Evolutionary conservation across 2,113 vertebrate species (phyloP).

Genomic region (Lontra canadensis): DNA sequence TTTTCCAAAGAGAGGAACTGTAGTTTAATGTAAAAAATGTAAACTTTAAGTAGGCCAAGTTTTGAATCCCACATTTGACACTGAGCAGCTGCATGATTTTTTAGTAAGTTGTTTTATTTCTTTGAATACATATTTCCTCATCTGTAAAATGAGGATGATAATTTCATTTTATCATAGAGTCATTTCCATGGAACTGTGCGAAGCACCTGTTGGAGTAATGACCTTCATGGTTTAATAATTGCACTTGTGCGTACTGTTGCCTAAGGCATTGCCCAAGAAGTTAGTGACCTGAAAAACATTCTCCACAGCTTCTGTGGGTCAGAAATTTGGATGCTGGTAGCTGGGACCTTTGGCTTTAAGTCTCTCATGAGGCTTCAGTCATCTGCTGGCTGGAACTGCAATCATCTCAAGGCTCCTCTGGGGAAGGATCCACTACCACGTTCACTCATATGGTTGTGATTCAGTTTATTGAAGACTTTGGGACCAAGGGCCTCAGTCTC

Average conservation of each 20-base stretch:
- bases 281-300: background rate
- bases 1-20: background rate
- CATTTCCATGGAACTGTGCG: background rate
- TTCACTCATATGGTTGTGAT: background rate
- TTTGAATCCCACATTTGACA: background rate
- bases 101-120: background rate
- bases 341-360: background rate
- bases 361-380: background rate
- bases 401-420: background rate
- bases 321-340: background rate
- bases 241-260: background rate
- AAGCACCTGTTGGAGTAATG: background rate
- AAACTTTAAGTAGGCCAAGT: background rate
- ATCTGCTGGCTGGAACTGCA: background rate
- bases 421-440: background rate
- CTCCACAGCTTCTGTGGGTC: background rate
- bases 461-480: background rate
- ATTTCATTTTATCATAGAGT: background rate
- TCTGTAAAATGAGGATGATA: background rate
- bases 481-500: background rate
- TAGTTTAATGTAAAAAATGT: background rate
- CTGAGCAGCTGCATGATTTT: background rate
- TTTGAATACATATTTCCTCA: background rate
- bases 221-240: background rate
- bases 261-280: background rate